Percentiles rank a stretch among this genome's conserved stretches.
phyloP scores from a whole-genome alignment of 2,888 invertebrate species.

The Deilephila porcellus region DNA sequence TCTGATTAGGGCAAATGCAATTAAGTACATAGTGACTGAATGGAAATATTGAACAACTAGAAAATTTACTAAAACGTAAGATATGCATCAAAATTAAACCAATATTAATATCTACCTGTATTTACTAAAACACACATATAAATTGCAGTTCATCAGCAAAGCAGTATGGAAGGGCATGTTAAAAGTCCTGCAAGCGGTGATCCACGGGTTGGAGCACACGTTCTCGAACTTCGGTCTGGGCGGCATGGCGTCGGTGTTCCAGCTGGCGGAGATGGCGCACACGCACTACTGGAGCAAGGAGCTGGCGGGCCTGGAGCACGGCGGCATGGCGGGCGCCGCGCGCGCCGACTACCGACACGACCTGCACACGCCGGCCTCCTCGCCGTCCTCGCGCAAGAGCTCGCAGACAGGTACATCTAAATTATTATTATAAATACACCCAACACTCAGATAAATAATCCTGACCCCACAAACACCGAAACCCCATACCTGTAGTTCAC shows the following conservation, averaged over 20 bases:
- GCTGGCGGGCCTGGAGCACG: slow-evolving; percentile 85
- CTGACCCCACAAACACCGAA: too few species aligned
- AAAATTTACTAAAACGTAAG: too few species aligned
- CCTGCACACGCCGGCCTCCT: slow-evolving; percentile 66
- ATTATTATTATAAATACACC: too few species aligned
- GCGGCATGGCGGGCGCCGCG: slow-evolving; percentile 76
- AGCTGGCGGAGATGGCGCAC: slow-evolving; percentile 98
- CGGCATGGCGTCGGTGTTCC: slow-evolving; percentile 98
- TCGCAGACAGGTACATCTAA: slow-evolving; percentile 84
- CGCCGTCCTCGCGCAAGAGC: slow-evolving; percentile 87
- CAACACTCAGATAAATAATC: too few species aligned
- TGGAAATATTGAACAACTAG: too few species aligned
- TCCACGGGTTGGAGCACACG: slow-evolving; percentile 95
- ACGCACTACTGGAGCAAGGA: slow-evolving; percentile 99
- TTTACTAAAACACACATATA: slow-evolving; percentile 2
- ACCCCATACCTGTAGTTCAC: too few species aligned
- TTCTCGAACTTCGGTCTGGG: slow-evolving; percentile 97
- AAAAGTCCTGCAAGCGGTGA: slow-evolving; percentile 94
- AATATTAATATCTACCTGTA: too few species aligned
- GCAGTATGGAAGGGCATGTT: slow-evolving; percentile 98
- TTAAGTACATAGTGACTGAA: too few species aligned
- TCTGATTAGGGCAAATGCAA: too few species aligned
- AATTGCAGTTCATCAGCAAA: slow-evolving; percentile 91
- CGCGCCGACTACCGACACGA: slow-evolving; percentile 67
- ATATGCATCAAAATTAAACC: too few species aligned